Conservation (phyloP, 2,797 vertebrate genomes). For the Eulemur mongoz region DNA sequence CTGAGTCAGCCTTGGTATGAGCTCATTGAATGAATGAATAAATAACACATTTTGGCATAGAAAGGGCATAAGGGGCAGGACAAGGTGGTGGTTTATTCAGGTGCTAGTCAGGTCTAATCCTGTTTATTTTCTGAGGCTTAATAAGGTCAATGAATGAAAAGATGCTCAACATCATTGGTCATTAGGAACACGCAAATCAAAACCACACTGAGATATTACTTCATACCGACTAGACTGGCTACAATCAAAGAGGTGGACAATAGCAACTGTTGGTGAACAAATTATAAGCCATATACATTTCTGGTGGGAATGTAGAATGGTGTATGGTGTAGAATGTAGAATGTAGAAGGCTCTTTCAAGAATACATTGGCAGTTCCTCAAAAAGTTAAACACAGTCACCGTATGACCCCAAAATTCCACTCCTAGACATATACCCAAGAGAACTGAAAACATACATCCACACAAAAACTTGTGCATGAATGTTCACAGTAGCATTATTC, state of each 20-base stretch:
- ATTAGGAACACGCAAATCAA: background rate
- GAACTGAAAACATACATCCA: background rate
- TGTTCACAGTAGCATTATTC: background rate
- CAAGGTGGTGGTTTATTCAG: background rate
- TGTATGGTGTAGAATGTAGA: too few relatives aligned
- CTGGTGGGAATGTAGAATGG: background rate
- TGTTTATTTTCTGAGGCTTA: slow-evolving; percentile 28
- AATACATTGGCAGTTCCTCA: background rate
- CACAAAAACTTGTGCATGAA: background rate
- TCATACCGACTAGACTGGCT: background rate
- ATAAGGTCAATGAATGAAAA: background rate
- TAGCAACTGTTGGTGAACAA: background rate
- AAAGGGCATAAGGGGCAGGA: background rate
- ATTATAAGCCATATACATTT: background rate
- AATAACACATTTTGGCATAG: background rate
- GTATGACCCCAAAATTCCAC: background rate
- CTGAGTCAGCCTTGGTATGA: background rate
- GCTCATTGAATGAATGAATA: background rate
- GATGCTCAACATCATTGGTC: background rate
- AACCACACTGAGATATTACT: background rate
- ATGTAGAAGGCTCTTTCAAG: too few relatives aligned
- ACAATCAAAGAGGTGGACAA: background rate
- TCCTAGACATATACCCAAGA: background rate
- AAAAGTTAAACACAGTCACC: background rate
- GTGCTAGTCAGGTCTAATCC: background rate